Percentiles rank a stretch among this genome's conserved stretches.
Evolutionary conservation across 2,888 invertebrate species (phyloP).

Genomic region (Ethmia dodecea): DNA sequence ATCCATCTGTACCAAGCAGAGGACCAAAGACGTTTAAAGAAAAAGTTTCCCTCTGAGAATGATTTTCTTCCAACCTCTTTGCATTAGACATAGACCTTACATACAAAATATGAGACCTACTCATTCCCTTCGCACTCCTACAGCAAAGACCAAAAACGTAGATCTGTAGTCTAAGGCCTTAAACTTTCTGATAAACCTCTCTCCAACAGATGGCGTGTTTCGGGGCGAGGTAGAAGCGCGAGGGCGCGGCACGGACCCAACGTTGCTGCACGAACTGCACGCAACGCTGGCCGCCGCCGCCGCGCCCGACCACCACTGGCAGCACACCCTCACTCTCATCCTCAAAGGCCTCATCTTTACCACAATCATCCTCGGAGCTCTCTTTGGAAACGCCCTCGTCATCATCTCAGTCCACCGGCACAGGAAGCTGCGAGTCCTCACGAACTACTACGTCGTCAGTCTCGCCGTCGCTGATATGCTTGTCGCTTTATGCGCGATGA

Average conservation of each 20-base stretch:
- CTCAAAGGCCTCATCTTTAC: constrained; percentile 89
- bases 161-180: too few species aligned
- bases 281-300: constrained; percentile 69
- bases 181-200: too few species aligned
- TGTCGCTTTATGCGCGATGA: constrained; percentile 95
- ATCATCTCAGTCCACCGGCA: constrained; percentile 90
- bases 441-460: constrained; percentile 97
- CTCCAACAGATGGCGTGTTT: constrained; percentile 51
- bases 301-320: constrained; percentile 65
- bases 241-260: constrained; percentile 73
- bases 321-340: constrained; percentile 76
- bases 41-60: too few species aligned
- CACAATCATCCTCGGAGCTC: constrained; percentile 91
- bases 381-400: constrained; percentile 94
- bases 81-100: too few species aligned
- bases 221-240: constrained; percentile 66
- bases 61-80: too few species aligned
- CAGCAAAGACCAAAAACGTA: too few species aligned
- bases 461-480: constrained; percentile 95
- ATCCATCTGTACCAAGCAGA: too few species aligned
- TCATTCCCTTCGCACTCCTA: too few species aligned
- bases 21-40: too few species aligned
- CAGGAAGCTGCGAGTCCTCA: constrained; percentile 89
- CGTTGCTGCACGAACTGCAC: constrained; percentile 63
- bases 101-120: too few species aligned